Evolutionary conservation across 2,888 invertebrate genomes (phyloP), one percentile per base, ranked within the genome.

Genomic region (Drosophila nr. perissopoda): DNA sequence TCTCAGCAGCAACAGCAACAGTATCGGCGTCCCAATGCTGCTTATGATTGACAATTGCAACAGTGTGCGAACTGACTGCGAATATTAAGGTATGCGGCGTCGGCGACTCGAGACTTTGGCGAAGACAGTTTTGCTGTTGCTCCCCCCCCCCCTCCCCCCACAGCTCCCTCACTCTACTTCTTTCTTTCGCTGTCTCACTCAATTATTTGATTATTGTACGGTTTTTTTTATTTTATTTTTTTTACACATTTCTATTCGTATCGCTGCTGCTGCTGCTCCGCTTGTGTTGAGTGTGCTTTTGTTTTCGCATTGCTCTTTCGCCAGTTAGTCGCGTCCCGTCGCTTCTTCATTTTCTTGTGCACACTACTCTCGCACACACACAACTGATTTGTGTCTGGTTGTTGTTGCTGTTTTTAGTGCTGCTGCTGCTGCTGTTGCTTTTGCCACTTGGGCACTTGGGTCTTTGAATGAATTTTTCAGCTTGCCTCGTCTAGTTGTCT

Each of bases 401-500:
- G 65, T 67, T 78, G 69, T 82, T 81, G 69, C 64, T 59, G 58
- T 57, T 69, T 48, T 25, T 59, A 56, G 42, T 70, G 53, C 31
- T 65, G 36, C 60, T 58, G 48, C 31, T 62, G 53, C 59, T 70
- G 69, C 70, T 71, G 64, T 65, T 76, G 69, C 65, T 69, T 70
- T 73, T 76, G 80, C 75, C 76, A 78, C 76, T 77, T 76, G 72
- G 75, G 83, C 75, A 68, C 71, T 73, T 45, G 25, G 69, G 84
- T 87, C 91, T 91, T 91, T 91, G 91, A 91, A 91, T 91, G 91
- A 91, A 91, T 91, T 91, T 91, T 82, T 90, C 87, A 80, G 80
- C 82, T 84, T 76, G 84, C 85, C 82, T 88, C 85, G 85, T 91
- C 90, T 91, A 91, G 91, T 91, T 88, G 91, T 85, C 81, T 88